A percentile compares a stretch with the other conserved stretches of the same genome.
Evolutionary conservation across 2,113 vertebrate genomes (phyloP).

Genomic region (Chlorocebus sabaeus): DNA sequence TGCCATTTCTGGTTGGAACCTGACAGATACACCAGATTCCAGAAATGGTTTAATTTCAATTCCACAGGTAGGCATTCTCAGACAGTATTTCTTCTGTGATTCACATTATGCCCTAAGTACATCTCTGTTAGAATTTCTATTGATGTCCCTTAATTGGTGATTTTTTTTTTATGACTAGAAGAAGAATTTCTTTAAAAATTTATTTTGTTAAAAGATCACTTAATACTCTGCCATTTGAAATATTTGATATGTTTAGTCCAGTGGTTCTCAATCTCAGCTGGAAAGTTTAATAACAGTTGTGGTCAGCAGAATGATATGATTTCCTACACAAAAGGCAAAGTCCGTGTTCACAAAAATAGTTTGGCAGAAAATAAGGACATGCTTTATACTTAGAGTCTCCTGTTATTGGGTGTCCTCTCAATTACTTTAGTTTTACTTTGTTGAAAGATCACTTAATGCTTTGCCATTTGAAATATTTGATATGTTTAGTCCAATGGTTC

Average conservation of each 20-base stretch:
- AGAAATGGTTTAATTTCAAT: background rate
- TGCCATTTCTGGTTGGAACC: background rate
- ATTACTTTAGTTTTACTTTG: background rate
- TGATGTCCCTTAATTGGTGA: background rate
- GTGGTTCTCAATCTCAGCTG: too few species aligned
- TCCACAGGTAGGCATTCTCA: background rate
- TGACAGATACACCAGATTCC: background rate
- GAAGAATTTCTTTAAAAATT: background rate
- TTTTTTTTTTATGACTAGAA: background rate
- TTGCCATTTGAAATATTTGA: background rate
- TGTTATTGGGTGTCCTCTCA: background rate
- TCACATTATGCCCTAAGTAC: background rate
- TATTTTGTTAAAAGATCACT: background rate
- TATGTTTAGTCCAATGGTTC: background rate
- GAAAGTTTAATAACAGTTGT: background rate
- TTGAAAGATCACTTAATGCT: background rate
- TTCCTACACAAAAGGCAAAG: background rate
- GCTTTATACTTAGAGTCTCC: background rate
- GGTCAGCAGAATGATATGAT: background rate
- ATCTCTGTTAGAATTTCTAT: background rate
- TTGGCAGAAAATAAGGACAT: constrained; percentile 3
- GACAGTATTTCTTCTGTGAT: background rate
- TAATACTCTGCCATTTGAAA: background rate
- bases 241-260: background rate
- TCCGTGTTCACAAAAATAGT: background rate